Conservation (phyloP, 2,113 vertebrate species). For the Condylura cristata region DNA sequence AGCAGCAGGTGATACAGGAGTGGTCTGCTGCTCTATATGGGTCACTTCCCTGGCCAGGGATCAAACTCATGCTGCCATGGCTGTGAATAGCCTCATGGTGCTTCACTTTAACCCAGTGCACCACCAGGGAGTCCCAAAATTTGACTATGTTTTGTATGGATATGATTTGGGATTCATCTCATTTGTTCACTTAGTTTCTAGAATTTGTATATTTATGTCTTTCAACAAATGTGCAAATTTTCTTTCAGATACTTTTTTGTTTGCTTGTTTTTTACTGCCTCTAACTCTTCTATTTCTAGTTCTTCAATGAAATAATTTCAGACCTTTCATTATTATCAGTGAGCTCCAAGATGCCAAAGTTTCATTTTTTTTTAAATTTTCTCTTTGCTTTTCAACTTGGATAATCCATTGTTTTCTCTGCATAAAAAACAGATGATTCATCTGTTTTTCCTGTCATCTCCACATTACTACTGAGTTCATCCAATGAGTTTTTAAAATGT, state of each 20-base stretch:
- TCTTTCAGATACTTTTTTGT: conserved; percentile 20
- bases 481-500: neutral
- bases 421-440: no score
- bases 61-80: no score
- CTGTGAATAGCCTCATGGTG: no score
- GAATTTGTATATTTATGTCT: neutral
- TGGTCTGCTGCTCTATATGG: no score
- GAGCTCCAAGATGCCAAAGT: neutral
- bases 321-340: neutral
- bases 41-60: no score
- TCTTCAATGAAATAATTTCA: neutral
- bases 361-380: neutral
- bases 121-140: no score
- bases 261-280: neutral
- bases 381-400: neutral
- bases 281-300: neutral
- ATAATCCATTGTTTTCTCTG: neutral
- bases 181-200: neutral
- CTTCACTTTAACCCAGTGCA: no score
- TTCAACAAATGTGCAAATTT: neutral
- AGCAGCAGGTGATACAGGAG: no score
- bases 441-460: neutral
- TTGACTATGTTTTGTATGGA: neutral
- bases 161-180: neutral
- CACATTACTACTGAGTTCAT: neutral